Evolutionary conservation across 1,140 invertebrate genomes (phyloP).

Genomic region (Brachionus asplanchnoidis): DNA sequence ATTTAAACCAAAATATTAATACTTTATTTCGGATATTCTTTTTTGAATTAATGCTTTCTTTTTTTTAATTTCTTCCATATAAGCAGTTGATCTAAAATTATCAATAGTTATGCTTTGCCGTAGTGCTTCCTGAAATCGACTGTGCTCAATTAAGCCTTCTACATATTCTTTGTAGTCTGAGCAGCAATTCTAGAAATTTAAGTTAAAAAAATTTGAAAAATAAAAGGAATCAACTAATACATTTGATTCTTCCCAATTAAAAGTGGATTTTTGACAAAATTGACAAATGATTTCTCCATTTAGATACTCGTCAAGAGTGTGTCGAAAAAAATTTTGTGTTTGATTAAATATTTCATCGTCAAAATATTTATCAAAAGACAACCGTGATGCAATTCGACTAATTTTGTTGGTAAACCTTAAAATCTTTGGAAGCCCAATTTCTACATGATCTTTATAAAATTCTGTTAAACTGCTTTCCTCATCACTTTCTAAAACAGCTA

Average conservation of each 20-base stretch:
- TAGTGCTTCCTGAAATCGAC: background rate
- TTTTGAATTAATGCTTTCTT: background rate
- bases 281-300: background rate
- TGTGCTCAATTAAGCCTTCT: background rate
- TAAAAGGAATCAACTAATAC: background rate
- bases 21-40: background rate
- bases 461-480: background rate
- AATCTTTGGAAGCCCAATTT: background rate
- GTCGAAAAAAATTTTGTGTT: background rate
- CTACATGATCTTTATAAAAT: background rate
- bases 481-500: background rate
- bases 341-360: background rate
- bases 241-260: background rate
- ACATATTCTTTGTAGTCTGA: background rate
- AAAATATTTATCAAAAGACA: background rate
- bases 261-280: background rate
- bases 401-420: background rate
- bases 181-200: background rate
- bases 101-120: background rate
- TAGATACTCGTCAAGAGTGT: background rate
- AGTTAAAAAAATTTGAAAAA: background rate
- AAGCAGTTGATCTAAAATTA: slow-evolving; percentile 10
- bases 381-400: background rate
- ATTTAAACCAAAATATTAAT: background rate
- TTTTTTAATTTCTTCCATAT: background rate